Evolutionary conservation across 2,888 invertebrate genomes (phyloP), one percentile per base, ranked within the genome.

Genomic region (Xestia c-nigrum): DNA sequence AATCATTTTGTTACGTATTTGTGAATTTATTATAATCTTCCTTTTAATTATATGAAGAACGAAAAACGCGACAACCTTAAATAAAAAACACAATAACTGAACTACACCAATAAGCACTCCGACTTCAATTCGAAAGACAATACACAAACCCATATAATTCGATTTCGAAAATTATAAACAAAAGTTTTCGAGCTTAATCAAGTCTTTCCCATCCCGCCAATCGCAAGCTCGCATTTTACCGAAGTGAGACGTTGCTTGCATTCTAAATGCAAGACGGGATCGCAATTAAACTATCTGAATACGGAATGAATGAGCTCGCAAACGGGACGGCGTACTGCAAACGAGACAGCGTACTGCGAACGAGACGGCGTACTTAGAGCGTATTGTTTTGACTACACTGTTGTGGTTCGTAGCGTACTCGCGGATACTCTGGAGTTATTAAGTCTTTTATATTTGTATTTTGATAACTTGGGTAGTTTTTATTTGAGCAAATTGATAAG

Each of bases 261-360:
- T 93, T 89, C 88, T 80, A 90, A 92, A 93, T 92, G 91, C 90
- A 90, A 89, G 90, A 87, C 88, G 85, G 90, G 88, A 89, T 89
- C 88, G 89, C 91, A 93, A 94, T 94, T 93, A 93, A 91, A 91
- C 92, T 90, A 90, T 90, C 89, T 90, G 93, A 94, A 93, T 92
- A 90, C 89, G 75, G 87, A 92, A 91, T 91, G 88, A 90, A 89
- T 88, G 86, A 87, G 81, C 83, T 80, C 31, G 83, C 70, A 78
- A 83, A 85, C 83, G 82, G 81, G 80, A 77, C 78, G 75, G n/a
- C n/a, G 55, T 40, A 31, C 31, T 40, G 83, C 70, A 78, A 83
- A 85, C 83, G 82, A 81, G 80, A 77, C 78, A 74, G n/a, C n/a
- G 55, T 40, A 40, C 40, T 40, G 40, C 40, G 40, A 43, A 43